phyloP scores from a whole-genome alignment of 2,888 invertebrate species.

The Hirtodrosophila histrioides region DNA sequence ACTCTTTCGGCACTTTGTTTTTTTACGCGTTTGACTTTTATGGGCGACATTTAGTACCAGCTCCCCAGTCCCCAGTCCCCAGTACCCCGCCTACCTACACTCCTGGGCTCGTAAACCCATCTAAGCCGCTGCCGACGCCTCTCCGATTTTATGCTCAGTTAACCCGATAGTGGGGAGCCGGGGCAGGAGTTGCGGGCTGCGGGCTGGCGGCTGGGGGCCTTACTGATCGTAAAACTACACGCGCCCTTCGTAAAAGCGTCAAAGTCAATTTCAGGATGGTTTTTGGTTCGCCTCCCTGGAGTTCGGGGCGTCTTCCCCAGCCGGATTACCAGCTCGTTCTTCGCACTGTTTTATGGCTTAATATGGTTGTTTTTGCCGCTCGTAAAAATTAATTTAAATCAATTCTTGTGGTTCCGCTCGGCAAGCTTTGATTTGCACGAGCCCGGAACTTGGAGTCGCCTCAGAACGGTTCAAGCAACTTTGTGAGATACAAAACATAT shows the following conservation, averaged over 20 bases:
- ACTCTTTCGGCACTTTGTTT: constrained; percentile 66
- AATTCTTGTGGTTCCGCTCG: constrained; percentile 30
- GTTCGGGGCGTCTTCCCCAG: no score
- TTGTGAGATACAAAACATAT: no score
- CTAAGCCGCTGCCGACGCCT: constrained; percentile 70
- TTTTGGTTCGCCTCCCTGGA: constrained; percentile 8
- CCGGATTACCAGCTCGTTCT: constrained; percentile 7
- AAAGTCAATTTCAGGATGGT: constrained; percentile 64
- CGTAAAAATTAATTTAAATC: constrained; percentile 74
- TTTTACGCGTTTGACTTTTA: constrained; percentile 68
- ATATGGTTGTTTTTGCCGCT: constrained; percentile 36
- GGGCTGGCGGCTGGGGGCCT: not conserved
- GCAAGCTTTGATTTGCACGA: constrained; percentile 1
- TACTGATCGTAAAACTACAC: constrained; percentile 73
- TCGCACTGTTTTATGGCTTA: constrained; percentile 59
- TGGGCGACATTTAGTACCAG: constrained; percentile 65
- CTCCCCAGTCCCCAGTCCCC: not conserved
- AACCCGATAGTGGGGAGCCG: constrained; percentile 53
- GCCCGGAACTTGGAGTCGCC: not conserved
- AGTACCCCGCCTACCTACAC: not conserved
- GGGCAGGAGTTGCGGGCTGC: not conserved
- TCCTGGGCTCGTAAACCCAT: constrained; percentile 62
- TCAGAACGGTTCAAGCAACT: not conserved
- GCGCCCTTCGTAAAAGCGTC: constrained; percentile 69
- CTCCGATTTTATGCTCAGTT: constrained; percentile 73